Evolutionary conservation across 2,797 vertebrate species (phyloP).

Genomic region (Tapera naevia): DNA sequence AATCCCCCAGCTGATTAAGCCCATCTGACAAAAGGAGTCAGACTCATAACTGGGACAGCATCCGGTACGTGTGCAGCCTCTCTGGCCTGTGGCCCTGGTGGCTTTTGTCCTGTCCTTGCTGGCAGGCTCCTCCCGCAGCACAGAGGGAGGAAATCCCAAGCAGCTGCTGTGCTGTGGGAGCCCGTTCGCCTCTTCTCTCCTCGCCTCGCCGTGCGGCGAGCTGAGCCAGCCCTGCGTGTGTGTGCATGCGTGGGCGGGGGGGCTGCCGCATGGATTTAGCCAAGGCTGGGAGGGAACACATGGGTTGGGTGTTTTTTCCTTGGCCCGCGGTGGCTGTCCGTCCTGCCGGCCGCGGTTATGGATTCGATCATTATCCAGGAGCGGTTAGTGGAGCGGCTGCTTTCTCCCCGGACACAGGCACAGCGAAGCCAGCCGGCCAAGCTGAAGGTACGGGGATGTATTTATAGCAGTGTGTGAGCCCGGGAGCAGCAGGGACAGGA

Average conservation of each 20-base stretch:
- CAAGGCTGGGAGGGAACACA: conserved; percentile 58
- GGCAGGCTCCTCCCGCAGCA: conserved; percentile 38
- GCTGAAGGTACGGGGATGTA: conserved; percentile 85
- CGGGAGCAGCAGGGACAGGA: conserved; percentile 10
- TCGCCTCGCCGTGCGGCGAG: not conserved
- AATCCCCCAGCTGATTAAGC: not conserved
- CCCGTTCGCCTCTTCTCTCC: not conserved
- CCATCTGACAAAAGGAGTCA: not conserved
- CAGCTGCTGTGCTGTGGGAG: conserved; percentile 26
- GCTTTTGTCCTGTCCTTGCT: conserved; percentile 7
- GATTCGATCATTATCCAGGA: conserved; percentile 95
- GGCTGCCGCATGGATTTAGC: conserved; percentile 55
- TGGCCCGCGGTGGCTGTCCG: conserved; percentile 31
- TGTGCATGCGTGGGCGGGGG: conserved; percentile 61
- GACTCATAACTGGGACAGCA: not conserved
- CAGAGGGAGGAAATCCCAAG: conserved; percentile 53
- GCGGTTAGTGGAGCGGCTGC: conserved; percentile 92
- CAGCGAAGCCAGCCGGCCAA: conserved; percentile 83
- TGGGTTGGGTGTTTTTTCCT: conserved; percentile 29
- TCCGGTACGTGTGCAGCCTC: not conserved
- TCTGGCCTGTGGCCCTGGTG: not conserved
- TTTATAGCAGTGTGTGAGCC: conserved; percentile 31
- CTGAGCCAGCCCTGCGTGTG: conserved; percentile 37
- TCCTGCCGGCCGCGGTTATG: conserved; percentile 76
- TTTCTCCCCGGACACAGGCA: conserved; percentile 87